Percentiles rank a stretch among this genome's conserved stretches.
Evolutionary conservation across 2,797 vertebrate genomes (phyloP).

Genomic region (Typhlichthys subterraneus): DNA sequence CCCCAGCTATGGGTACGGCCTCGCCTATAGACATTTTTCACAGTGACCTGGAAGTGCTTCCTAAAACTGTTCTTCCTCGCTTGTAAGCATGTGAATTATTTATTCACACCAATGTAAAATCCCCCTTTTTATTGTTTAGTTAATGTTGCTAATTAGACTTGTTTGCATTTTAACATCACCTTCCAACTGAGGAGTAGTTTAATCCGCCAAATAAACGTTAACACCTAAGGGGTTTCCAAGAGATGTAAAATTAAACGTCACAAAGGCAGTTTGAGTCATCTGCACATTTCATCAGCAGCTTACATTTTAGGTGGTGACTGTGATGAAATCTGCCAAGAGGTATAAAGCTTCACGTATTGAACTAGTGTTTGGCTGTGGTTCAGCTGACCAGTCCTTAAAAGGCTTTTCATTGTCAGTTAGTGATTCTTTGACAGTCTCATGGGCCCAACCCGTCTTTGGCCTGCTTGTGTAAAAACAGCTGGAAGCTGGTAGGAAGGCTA

Average conservation of each 20-base stretch:
- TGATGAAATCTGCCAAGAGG: constrained; percentile 2
- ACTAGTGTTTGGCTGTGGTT: constrained; percentile 27
- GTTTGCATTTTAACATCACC: too few relatives aligned
- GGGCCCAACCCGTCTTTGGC: constrained; percentile 4
- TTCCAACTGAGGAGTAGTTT: too few relatives aligned
- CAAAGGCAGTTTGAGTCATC: too few relatives aligned
- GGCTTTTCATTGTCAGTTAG: constrained; percentile 33
- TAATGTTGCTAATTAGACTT: too few relatives aligned
- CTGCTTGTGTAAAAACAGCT: constrained; percentile 3
- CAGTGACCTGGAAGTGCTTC: too few relatives aligned
- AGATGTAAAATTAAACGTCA: too few relatives aligned
- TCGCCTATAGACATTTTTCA: not conserved
- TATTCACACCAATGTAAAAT: too few relatives aligned
- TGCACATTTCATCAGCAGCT: not conserved
- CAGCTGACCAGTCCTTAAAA: constrained; percentile 20
- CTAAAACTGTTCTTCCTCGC: too few relatives aligned
- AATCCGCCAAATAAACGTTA: too few relatives aligned
- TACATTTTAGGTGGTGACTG: not conserved
- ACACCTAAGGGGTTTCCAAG: too few relatives aligned
- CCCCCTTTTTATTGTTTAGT: too few relatives aligned
- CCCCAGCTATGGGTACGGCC: constrained; percentile 80
- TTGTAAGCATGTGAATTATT: too few relatives aligned
- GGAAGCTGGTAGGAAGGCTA: constrained; percentile 6
- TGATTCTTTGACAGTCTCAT: constrained; percentile 31
- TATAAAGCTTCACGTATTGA: constrained; percentile 22